Conservation (phyloP, 2,888 invertebrate species). For the Hirtodrosophila cameraria region DNA sequence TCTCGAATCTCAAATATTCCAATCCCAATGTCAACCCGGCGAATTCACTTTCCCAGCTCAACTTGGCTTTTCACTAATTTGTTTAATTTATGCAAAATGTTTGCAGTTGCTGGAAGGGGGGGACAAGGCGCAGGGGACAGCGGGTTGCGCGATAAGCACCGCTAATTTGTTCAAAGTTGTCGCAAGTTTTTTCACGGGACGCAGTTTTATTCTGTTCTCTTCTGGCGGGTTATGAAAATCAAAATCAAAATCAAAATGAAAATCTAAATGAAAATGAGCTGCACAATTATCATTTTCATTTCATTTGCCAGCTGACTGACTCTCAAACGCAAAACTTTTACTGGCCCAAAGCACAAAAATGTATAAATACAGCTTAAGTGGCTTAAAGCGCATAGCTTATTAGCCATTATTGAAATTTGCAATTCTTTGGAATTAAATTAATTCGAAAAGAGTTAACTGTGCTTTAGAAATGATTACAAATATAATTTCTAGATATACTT, state of each 20-base stretch:
- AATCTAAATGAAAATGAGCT: constrained; percentile 35
- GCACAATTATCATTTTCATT: constrained; percentile 55
- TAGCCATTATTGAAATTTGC: constrained; percentile 39
- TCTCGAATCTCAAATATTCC: constrained; percentile 6
- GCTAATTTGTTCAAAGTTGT: constrained; percentile 76
- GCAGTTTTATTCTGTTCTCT: too few species aligned
- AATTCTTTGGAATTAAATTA: constrained; percentile 2
- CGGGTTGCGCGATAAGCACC: constrained; percentile 68
- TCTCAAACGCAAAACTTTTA: constrained; percentile 33
- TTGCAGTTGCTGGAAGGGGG: too few species aligned
- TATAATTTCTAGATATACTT: neutral
- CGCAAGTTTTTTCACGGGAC: constrained; percentile 48
- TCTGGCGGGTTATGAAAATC: constrained; percentile 31
- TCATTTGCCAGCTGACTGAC: constrained; percentile 49
- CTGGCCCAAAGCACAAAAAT: constrained; percentile 3
- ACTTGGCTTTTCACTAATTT: constrained; percentile 66
- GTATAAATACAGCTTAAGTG: constrained; percentile 33
- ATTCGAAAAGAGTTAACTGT: neutral
- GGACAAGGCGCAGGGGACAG: too few species aligned
- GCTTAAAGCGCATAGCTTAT: constrained; percentile 42
- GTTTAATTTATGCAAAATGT: constrained; percentile 81
- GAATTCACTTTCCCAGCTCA: constrained; percentile 38
- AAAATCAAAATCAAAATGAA: constrained; percentile 13
- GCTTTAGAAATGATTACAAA: neutral
- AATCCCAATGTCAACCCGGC: constrained; percentile 33